A percentile compares a stretch with the other conserved stretches of the same genome.
phyloP scores from a whole-genome alignment of 2,113 vertebrate species.

The Ciconia stormi region DNA sequence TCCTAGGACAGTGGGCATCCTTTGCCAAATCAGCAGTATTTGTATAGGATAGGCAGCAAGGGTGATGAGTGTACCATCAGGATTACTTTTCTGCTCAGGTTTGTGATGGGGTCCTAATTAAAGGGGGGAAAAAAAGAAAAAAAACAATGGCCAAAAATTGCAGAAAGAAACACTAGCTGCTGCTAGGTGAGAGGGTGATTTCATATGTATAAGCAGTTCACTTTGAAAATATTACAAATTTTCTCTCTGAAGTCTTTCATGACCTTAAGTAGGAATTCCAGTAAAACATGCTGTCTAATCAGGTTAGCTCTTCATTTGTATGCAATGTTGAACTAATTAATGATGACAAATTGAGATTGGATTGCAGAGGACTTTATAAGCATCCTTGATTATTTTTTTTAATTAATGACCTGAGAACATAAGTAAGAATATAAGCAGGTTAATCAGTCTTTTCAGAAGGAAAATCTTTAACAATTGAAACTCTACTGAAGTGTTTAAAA shows the following conservation, averaged over 20 bases:
- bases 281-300: conserved; percentile 62
- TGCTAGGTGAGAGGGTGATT: not conserved
- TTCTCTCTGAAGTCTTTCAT: conserved; percentile 45
- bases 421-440: not conserved
- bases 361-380: conserved; percentile 58
- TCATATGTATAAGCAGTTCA: not conserved
- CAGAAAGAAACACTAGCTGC: not conserved
- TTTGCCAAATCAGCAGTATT: not conserved
- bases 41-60: not conserved
- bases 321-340: conserved; percentile 60
- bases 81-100: not conserved
- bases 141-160: not conserved
- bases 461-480: conserved; percentile 11
- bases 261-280: conserved; percentile 55
- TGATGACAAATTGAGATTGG: conserved; percentile 68
- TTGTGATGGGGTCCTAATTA: not conserved
- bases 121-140: too few relatives aligned
- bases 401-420: conserved; percentile 24
- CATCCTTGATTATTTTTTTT: conserved; percentile 41
- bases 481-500: not conserved
- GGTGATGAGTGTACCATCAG: not conserved
- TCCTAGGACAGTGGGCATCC: not conserved
- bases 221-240: conserved; percentile 26
- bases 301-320: conserved; percentile 46
- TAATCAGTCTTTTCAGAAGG: conserved; percentile 37